phyloP scores from a whole-genome alignment of 2,797 vertebrate genomes.

The Spea hammondii region DNA sequence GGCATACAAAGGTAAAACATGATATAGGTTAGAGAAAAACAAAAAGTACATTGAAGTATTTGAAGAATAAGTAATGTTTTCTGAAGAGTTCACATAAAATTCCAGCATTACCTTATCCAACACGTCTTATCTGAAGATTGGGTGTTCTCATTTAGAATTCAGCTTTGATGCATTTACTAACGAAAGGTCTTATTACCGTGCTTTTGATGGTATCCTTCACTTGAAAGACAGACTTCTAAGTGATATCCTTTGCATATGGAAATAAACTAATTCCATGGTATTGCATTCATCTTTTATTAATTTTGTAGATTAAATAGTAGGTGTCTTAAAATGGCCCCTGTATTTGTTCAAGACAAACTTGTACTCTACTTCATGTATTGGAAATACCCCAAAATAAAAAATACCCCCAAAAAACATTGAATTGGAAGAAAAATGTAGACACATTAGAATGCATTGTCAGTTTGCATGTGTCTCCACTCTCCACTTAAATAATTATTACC shows the following conservation, averaged over 20 bases:
- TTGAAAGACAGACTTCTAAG: constrained; percentile 37
- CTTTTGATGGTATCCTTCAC: constrained; percentile 36
- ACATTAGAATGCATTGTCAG: too few species aligned
- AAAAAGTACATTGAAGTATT: background rate
- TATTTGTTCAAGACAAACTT: background rate
- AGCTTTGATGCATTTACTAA: constrained; percentile 49
- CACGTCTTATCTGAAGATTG: constrained; percentile 10
- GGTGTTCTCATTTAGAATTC: constrained; percentile 39
- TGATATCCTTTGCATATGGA: constrained; percentile 38
- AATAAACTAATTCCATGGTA: constrained; percentile 25
- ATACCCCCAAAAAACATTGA: too few species aligned
- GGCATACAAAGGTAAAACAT: too few species aligned
- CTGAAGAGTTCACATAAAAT: background rate
- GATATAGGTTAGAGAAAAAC: too few species aligned
- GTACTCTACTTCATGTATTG: background rate
- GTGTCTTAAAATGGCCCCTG: background rate
- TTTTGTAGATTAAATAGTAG: constrained; percentile 23
- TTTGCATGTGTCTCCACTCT: too few species aligned
- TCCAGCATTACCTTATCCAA: constrained; percentile 2
- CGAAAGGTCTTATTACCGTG: constrained; percentile 40
- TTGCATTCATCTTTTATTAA: constrained; percentile 22
- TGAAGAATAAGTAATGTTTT: background rate
- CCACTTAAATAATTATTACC: too few species aligned
- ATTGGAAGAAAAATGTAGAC: too few species aligned
- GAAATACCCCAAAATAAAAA: background rate